Evolutionary conservation across 2,797 vertebrate species (phyloP).

Genomic region (Ctenochaetus hawaiiensis): DNA sequence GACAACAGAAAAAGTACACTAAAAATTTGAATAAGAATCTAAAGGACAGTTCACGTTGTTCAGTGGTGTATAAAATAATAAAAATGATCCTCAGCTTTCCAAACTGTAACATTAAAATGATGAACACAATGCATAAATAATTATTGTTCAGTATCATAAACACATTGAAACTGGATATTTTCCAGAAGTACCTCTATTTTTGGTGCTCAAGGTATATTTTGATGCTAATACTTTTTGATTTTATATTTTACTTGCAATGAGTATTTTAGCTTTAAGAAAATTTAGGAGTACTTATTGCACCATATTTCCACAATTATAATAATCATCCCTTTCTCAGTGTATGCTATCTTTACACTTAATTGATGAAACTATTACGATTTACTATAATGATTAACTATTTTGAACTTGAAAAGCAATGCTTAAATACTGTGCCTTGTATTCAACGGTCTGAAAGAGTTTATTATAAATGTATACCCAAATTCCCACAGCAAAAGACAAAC

Average conservation of each 20-base stretch:
- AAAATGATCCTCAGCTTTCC: too few relatives aligned
- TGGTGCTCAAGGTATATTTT: too few relatives aligned
- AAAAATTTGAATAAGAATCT: too few relatives aligned
- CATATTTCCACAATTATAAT: background rate
- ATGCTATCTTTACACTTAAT: background rate
- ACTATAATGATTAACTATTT: background rate
- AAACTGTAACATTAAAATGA: too few relatives aligned
- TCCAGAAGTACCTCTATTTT: too few relatives aligned
- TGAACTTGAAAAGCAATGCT: conserved; percentile 6
- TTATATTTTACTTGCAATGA: too few relatives aligned
- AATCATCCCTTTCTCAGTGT: background rate
- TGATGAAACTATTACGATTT: background rate
- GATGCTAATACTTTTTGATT: too few relatives aligned
- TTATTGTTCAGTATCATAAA: too few relatives aligned
- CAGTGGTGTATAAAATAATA: background rate
- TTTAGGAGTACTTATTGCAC: background rate
- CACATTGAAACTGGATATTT: too few relatives aligned
- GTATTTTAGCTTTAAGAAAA: background rate
- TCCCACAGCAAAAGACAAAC: conserved; percentile 90
- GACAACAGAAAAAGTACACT: too few relatives aligned
- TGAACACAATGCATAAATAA: too few relatives aligned
- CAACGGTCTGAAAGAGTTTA: conserved; percentile 86
- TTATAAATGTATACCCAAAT: conserved; percentile 94
- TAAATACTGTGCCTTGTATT: conserved; percentile 29
- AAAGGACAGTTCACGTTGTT: background rate